Evolutionary conservation across 2,797 vertebrate species (phyloP), one percentile per base, ranked within the genome.

Genomic region (Catharus ustulatus): DNA sequence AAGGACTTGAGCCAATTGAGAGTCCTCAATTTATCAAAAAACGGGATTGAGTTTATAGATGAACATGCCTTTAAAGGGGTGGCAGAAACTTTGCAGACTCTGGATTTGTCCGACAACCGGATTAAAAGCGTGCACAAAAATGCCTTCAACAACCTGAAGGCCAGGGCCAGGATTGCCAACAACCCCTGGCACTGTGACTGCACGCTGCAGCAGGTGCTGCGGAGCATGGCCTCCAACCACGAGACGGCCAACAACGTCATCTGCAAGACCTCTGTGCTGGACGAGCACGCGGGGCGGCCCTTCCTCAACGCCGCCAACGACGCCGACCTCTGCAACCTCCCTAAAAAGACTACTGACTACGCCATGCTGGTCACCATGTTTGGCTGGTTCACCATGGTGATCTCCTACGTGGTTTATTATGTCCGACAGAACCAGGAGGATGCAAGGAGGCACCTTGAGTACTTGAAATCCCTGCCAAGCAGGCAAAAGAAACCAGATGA

Each of bases 351-450:
- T 93, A 99, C 99, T 26, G 99, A 99, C 97, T 99, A 99, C 2
- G 99, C 99, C 91, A 99, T 99, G 99, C 97, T 99, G 95, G 99
- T 99, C 96, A 99, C 99, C 96, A 99, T 99, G 99, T 99, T 99
- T 75, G 99, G 99, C 96, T 99, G 99, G 99, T 99, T 99, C 93
- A 99, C 99, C 96, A 99, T 99, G 99, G 99, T 99, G 96, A 99
- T 99, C 96, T 99, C 99, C 0, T 99, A 99, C 0, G 99, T 99
- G 86, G 99, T 99, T 40, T 99, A 99, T 94, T 99, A 99, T 0
- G 99, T 99, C 62, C 98, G 99, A 94, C 99, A 99, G 98, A 99
- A 99, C 96, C 99, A 99, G 97, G 99, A 99, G 96, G 99, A 99
- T 32, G 99, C 99, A 8, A 97, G 99, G 38, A 98, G 99, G 66